Evolutionary conservation across 2,888 invertebrate species (phyloP).

Genomic region (Platycheirus albimanus): DNA sequence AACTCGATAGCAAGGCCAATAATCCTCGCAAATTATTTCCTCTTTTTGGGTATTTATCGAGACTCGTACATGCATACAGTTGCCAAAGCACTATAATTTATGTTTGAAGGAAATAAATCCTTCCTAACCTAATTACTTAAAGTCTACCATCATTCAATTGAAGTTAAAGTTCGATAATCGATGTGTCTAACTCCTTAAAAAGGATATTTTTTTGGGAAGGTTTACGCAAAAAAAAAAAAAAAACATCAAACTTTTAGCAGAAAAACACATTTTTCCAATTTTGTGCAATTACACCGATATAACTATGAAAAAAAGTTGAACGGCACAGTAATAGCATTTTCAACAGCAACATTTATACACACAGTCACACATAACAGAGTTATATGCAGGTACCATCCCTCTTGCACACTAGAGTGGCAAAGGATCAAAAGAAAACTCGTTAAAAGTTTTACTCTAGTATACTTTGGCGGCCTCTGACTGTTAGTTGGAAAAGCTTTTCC

Average conservation of each 20-base stretch:
- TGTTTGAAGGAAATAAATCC: too few species aligned
- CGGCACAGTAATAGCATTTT: slow-evolving; percentile 57
- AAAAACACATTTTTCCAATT: slow-evolving; percentile 55
- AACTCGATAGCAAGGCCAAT: too few species aligned
- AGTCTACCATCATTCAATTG: too few species aligned
- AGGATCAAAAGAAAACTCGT: slow-evolving; percentile 75
- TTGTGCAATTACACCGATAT: slow-evolving; percentile 59
- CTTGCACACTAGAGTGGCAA: slow-evolving; percentile 38
- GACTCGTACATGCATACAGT: too few species aligned
- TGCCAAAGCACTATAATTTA: too few species aligned
- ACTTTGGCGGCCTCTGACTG: slow-evolving; percentile 52
- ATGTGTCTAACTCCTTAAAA: too few species aligned
- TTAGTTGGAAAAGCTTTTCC: slow-evolving; percentile 66
- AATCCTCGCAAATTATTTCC: too few species aligned
- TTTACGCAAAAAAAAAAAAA: neutral
- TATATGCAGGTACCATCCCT: too few species aligned
- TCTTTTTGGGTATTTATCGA: too few species aligned
- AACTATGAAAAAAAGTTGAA: slow-evolving; percentile 53
- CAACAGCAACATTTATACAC: slow-evolving; percentile 22
- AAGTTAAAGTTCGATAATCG: too few species aligned
- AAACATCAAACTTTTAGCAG: slow-evolving; percentile 31
- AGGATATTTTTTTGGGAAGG: too few species aligned
- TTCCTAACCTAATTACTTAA: too few species aligned
- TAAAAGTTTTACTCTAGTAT: slow-evolving; percentile 70
- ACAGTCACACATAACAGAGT: neutral